These are phyloP conservation scores for Capitulum mitella DNA, from an alignment of 2,888 invertebrate genomes.

Conservation along the genomic window DNA sequence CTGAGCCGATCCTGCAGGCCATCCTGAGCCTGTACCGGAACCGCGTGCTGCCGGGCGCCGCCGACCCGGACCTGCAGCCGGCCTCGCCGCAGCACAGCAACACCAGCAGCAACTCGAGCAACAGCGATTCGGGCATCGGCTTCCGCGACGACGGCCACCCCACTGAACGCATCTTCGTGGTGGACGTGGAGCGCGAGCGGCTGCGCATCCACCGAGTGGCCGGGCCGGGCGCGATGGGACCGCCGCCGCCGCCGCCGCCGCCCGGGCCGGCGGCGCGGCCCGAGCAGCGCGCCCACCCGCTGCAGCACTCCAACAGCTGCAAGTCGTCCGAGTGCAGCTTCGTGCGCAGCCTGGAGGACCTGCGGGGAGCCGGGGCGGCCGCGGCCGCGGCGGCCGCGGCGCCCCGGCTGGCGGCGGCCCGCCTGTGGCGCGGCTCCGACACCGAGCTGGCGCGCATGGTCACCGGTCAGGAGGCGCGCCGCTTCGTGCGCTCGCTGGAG, in stretches of 20 bases:
- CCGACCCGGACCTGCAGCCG: conserved; percentile 36
- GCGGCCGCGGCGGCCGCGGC: conserved; percentile 33
- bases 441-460: conserved; percentile 34
- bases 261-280: background rate
- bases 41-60: conserved; percentile 33
- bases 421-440: conserved; percentile 35
- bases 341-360: conserved; percentile 58
- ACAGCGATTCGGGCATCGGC: conserved; percentile 91
- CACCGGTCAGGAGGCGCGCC: conserved; percentile 27
- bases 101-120: conserved; percentile 53
- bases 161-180: conserved; percentile 41
- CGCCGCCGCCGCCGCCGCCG: conserved; percentile 29
- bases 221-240: conserved; percentile 23
- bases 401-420: conserved; percentile 26
- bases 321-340: conserved; percentile 37
- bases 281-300: conserved; percentile 11
- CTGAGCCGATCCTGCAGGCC: conserved; percentile 55
- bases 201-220: conserved; percentile 33
- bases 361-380: conserved; percentile 43
- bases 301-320: conserved; percentile 25
- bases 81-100: conserved; percentile 36
- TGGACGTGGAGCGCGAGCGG: conserved; percentile 38
- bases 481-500: conserved; percentile 27
- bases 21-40: conserved; percentile 51
- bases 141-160: conserved; percentile 70